phyloP scores from a whole-genome alignment of 2,888 invertebrate species.

The Dynastes hyllus region DNA sequence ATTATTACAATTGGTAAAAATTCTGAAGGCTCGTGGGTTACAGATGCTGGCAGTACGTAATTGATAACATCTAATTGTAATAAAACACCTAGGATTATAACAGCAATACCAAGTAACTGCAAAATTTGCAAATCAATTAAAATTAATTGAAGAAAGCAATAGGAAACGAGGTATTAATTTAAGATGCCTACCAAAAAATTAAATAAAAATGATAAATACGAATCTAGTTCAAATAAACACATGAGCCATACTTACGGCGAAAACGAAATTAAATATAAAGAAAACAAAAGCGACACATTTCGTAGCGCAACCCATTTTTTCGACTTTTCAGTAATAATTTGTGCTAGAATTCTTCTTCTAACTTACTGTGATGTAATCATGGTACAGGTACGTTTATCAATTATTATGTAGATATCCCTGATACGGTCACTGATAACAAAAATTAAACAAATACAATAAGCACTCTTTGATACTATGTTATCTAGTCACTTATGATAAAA shows the following conservation, averaged over 20 bases:
- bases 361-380: conserved; percentile 31
- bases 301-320: conserved; percentile 68
- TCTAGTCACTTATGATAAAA: background rate
- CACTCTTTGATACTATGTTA: background rate
- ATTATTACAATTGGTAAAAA: conserved; percentile 54
- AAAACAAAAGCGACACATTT: conserved; percentile 68
- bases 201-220: conserved; percentile 2
- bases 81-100: conserved; percentile 51
- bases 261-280: conserved; percentile 73
- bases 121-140: conserved; percentile 49
- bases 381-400: conserved; percentile 26
- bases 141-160: background rate
- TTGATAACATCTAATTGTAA: conserved; percentile 53
- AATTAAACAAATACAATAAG: conserved; percentile 28
- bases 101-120: conserved; percentile 52
- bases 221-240: background rate
- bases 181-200: background rate
- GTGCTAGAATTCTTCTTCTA: background rate
- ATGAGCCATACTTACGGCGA: conserved; percentile 79
- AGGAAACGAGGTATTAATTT: background rate
- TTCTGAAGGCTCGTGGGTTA: conserved; percentile 51
- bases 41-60: conserved; percentile 49
- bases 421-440: conserved; percentile 24
- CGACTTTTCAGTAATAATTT: background rate
- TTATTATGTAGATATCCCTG: conserved; percentile 36